Base-by-base conservation (phyloP, 2,113 vertebrate species). In the Thamnaconus septentrionalis region DNA sequence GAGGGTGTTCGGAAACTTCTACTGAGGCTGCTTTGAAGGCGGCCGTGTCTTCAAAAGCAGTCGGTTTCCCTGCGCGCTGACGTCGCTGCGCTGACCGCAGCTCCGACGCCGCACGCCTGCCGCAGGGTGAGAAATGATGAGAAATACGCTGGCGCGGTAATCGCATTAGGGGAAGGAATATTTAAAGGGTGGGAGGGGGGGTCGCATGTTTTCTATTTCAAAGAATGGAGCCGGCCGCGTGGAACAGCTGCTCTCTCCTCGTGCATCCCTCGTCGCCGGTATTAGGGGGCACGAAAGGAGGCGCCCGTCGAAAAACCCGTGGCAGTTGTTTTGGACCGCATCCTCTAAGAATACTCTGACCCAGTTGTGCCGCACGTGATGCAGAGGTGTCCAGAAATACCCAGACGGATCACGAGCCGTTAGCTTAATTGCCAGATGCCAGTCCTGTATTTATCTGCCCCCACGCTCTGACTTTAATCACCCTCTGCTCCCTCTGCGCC, bases 311-410 rank as follows among this genome's bases (percentile, higher is more conserved):
- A 31, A 31, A 31, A 49, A 69, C 61, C 53, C 58, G 47, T 9
- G 48, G 62, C 59, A 54, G 75, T 76, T 85, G 81, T 91, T 87
- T 88, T 78, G 75, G 64, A 40, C 80, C 57, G 48, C 73, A 60
- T 42, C 48, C 44, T 80, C 87, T 84, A 82, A 87, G 83, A 90
- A 90, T 87, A 90, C 12, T 39, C 68, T 83, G 83, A 85, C 86
- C 82, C 75, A 88, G 8, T 89, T 89, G 53, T 66, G 56, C 56
- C 45, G 10, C 82, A 71, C 61, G 53, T 83, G 88, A 86, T 82
- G 74, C 75, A 59, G 2, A 63, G 66, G 62, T 53, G 59, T 75
- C 71, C 73, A 76, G 61, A 71, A 90, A 84, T 80, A 85, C 74
- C 60, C 73, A 80, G 79, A 80, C 77, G 39, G 69, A 82, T 70